Percentiles rank a stretch among this genome's conserved stretches.
phyloP scores from a whole-genome alignment of 2,888 invertebrate genomes.

The Alcis repandata region DNA sequence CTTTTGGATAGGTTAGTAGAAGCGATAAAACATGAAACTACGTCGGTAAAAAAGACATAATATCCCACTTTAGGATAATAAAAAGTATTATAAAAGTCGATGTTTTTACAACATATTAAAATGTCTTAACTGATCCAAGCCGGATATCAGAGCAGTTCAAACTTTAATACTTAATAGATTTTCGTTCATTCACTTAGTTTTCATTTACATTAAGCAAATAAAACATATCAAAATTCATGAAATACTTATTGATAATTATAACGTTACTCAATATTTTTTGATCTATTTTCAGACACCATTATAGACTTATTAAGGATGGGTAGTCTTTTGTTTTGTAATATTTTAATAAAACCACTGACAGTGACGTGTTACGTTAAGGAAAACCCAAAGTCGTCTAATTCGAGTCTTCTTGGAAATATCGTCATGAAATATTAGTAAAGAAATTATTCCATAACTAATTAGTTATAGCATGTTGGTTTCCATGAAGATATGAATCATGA shows the following conservation, averaged over 20 bases:
- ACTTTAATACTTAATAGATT: not conserved
- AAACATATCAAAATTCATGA: no score
- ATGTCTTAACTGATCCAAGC: constrained; percentile 5
- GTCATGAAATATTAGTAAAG: not conserved
- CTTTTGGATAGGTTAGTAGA: constrained; percentile 38
- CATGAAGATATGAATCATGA: constrained; percentile 2
- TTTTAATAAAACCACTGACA: no score
- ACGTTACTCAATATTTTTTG: no score
- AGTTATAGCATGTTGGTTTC: not conserved
- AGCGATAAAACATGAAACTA: constrained; percentile 37
- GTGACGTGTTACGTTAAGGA: no score
- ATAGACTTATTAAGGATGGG: no score
- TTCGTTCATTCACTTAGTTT: not conserved
- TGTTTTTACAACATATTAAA: constrained; percentile 23
- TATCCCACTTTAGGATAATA: constrained; percentile 28
- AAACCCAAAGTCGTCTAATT: not conserved
- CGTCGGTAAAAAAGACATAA: constrained; percentile 35
- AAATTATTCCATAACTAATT: constrained; percentile 7
- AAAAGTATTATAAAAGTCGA: constrained; percentile 26
- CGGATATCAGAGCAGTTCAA: constrained; percentile 1
- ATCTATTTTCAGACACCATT: not conserved
- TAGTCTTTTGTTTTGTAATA: no score
- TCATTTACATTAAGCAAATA: no score
- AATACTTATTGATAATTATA: no score
- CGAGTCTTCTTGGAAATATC: not conserved